These are phyloP conservation scores for Mastigias papua DNA, from an alignment of 30 jellyfish, hydroid and myxozoan genomes.

Conservation along the genomic window DNA sequence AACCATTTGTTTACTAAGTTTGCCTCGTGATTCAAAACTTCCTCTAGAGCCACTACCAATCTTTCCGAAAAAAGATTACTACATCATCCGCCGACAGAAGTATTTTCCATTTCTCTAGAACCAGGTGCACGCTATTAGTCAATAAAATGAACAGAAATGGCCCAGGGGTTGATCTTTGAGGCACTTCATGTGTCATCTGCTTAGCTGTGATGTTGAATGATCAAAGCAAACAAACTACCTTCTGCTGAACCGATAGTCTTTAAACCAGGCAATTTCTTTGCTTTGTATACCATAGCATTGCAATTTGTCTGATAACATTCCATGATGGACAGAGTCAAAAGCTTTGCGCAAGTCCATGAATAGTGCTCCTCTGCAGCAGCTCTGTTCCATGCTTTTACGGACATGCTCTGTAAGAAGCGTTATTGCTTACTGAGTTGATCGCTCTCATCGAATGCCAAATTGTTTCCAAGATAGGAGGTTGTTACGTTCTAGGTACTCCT, in stretches of 20 bases:
- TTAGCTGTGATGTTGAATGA: not conserved
- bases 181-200: conserved; percentile 29
- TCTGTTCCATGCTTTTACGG: conserved; percentile 25
- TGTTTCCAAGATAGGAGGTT: conserved; percentile 20
- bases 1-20: not conserved
- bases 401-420: not conserved
- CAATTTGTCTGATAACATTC: not conserved
- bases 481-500: conserved; percentile 46
- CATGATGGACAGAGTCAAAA: not conserved
- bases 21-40: not conserved
- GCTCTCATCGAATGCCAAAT: conserved; percentile 39
- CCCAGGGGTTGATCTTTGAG: not conserved
- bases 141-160: not conserved
- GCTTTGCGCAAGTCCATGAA: conserved; percentile 39
- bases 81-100: conserved; percentile 4
- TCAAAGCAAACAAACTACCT: not conserved
- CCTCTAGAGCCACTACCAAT: no score
- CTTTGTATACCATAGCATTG: not conserved
- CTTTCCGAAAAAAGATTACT: no score
- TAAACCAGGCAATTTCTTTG: conserved; percentile 22
- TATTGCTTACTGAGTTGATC: conserved; percentile 60
- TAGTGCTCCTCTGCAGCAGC: conserved; percentile 48
- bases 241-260: conserved; percentile 4
- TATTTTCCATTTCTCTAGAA: conserved; percentile 10
- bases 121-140: conserved; percentile 9